These are phyloP conservation scores for Indicator indicator DNA, from an alignment of 2,113 vertebrate species.

Conservation along the genomic window DNA sequence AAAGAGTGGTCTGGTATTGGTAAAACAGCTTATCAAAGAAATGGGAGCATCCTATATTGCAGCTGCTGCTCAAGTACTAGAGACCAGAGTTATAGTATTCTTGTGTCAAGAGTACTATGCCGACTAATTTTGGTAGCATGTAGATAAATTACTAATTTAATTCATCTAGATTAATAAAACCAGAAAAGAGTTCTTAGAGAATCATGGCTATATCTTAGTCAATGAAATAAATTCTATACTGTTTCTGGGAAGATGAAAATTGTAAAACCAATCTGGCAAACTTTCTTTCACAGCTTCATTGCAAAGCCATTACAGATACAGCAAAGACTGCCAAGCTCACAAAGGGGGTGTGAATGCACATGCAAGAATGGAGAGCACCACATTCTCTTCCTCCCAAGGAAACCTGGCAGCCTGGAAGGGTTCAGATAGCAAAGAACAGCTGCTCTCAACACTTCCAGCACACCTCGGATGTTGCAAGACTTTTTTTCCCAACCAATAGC, in stretches of 20 bases:
- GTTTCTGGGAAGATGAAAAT: constrained; percentile 43
- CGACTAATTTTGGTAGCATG: background rate
- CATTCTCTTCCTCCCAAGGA: background rate
- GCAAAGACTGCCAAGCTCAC: background rate
- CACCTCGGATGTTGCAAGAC: accelerated
- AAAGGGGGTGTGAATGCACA: background rate
- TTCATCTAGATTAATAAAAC: background rate
- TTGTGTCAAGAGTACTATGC: background rate
- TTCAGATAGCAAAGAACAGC: background rate
- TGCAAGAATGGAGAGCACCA: background rate
- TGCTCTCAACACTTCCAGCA: background rate
- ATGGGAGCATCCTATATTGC: accelerated
- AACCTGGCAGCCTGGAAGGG: background rate
- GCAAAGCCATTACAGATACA: background rate
- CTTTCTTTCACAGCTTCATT: constrained; percentile 21
- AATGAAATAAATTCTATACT: constrained; percentile 41
- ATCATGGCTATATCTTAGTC: background rate
- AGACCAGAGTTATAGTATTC: background rate
- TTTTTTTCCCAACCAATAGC: background rate
- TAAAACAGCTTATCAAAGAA: background rate
- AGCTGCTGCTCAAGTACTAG: background rate
- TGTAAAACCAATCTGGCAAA: constrained; percentile 28
- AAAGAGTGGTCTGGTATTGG: background rate
- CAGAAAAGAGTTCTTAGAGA: background rate
- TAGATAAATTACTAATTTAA: background rate